These are phyloP conservation scores for Scelioninae gen. 2 DNA, from an alignment of 2,888 invertebrate genomes.

Conservation along the genomic window DNA sequence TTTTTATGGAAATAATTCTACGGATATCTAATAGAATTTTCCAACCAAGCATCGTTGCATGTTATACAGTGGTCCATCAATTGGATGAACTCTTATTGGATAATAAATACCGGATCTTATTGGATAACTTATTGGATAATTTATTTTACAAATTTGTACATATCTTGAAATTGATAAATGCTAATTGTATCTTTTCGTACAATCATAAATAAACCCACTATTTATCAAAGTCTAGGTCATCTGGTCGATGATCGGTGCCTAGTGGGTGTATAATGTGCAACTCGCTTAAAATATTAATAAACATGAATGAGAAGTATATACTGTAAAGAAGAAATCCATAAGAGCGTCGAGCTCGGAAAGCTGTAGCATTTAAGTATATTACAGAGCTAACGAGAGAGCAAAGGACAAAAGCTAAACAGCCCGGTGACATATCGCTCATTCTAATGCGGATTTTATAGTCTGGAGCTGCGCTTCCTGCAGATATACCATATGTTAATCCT, in stretches of 20 bases:
- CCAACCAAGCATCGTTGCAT: no score
- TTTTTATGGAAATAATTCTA: no score
- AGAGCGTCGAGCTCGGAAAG: slow-evolving; percentile 75
- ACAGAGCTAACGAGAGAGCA: slow-evolving; percentile 74
- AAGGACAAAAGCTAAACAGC: slow-evolving; percentile 75
- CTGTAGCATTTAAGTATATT: slow-evolving; percentile 75
- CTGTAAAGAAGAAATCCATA: slow-evolving; percentile 76
- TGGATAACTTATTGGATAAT: no score
- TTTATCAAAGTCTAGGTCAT: slow-evolving; percentile 45
- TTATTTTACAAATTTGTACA: no score
- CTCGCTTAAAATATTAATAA: slow-evolving; percentile 77
- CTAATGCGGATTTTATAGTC: slow-evolving; percentile 68
- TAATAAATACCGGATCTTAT: no score
- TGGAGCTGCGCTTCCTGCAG: slow-evolving; percentile 62
- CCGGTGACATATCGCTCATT: slow-evolving; percentile 74
- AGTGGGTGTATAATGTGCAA: slow-evolving; percentile 73
- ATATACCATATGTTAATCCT: slow-evolving; percentile 73
- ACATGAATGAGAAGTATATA: slow-evolving; percentile 76
- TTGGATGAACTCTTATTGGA: no score
- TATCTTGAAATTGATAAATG: no score
- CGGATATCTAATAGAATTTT: no score
- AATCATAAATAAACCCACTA: not conserved
- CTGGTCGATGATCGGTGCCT: slow-evolving; percentile 71
- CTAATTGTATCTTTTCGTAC: no score
- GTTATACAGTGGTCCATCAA: no score